These are phyloP conservation scores for Typhlomys cinereus DNA, from an alignment of 2,113 vertebrate genomes.

Conservation along the genomic window DNA sequence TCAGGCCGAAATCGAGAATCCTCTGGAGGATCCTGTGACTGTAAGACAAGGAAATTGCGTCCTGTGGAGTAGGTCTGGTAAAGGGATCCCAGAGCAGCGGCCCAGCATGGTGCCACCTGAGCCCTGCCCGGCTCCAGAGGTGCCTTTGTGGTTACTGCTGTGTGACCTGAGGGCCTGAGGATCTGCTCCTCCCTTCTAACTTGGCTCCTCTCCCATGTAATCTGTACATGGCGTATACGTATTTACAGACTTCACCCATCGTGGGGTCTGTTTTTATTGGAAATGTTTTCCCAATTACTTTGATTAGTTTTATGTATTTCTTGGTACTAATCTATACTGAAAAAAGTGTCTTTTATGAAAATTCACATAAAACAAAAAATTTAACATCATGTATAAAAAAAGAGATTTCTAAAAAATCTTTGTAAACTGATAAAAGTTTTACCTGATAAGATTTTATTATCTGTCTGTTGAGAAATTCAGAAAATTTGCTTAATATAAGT, in stretches of 20 bases:
- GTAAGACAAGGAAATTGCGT: slow-evolving; percentile 81
- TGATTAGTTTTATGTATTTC: slow-evolving; percentile 48
- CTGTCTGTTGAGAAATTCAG: slow-evolving; percentile 23
- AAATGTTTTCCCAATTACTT: slow-evolving; percentile 38
- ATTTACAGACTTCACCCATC: background rate
- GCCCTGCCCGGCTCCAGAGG: background rate
- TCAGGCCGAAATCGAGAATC: slow-evolving; percentile 96
- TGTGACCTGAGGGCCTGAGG: background rate
- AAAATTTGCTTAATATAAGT: slow-evolving; percentile 5
- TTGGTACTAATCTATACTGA: slow-evolving; percentile 26
- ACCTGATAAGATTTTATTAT: slow-evolving; percentile 19
- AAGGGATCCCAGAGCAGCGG: slow-evolving; percentile 35
- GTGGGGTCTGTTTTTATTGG: background rate
- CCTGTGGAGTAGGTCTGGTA: background rate
- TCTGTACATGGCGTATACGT: background rate
- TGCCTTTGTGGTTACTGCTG: background rate
- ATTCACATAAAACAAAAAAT: slow-evolving; percentile 35
- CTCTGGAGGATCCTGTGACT: slow-evolving; percentile 94
- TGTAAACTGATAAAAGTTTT: slow-evolving; percentile 26
- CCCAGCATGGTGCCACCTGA: background rate
- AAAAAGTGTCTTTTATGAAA: slow-evolving; percentile 47
- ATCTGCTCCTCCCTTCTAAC: background rate
- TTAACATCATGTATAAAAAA: background rate
- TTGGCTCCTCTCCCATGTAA: background rate
- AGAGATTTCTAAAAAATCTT: slow-evolving; percentile 15